Evolutionary conservation across 2,888 invertebrate species (phyloP).

Genomic region (Aspidiotus rigidus): DNA sequence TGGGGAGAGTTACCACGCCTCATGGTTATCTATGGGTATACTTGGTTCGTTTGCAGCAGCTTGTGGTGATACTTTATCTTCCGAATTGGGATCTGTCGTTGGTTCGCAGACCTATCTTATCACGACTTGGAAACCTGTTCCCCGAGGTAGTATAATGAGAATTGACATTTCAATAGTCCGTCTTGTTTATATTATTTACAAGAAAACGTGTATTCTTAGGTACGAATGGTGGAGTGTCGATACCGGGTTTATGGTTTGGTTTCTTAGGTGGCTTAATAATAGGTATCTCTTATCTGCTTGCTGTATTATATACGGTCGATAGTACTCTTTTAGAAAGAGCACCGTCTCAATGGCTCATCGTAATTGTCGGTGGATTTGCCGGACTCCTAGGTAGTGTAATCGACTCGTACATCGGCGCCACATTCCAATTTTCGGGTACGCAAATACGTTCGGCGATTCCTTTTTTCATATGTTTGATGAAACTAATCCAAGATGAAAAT

Average conservation of each 20-base stretch:
- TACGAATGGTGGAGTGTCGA: conserved; percentile 78
- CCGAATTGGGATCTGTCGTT: conserved; percentile 72
- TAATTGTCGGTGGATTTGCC: conserved; percentile 59
- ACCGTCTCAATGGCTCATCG: conserved; percentile 69
- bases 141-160: conserved; percentile 49
- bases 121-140: conserved; percentile 63
- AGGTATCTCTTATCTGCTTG: conserved; percentile 62
- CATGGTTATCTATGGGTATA: conserved; percentile 72
- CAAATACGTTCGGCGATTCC: conserved; percentile 5
- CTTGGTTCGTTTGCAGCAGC: conserved; percentile 49
- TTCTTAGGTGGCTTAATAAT: conserved; percentile 59
- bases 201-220: conserved; percentile 47
- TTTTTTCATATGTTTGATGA: neutral
- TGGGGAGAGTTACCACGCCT: conserved; percentile 60
- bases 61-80: conserved; percentile 86
- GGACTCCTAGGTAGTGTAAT: conserved; percentile 72
- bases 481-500: neutral
- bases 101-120: conserved; percentile 61
- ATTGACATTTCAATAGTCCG: neutral
- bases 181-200: neutral
- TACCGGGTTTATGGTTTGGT: conserved; percentile 49
- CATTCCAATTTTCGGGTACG: conserved; percentile 73
- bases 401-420: conserved; percentile 76
- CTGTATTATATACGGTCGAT: conserved; percentile 56
- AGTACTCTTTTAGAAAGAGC: conserved; percentile 49